phyloP scores from a whole-genome alignment of 2,113 vertebrate species.

The Sinocyclocheilus anophthalmus region DNA sequence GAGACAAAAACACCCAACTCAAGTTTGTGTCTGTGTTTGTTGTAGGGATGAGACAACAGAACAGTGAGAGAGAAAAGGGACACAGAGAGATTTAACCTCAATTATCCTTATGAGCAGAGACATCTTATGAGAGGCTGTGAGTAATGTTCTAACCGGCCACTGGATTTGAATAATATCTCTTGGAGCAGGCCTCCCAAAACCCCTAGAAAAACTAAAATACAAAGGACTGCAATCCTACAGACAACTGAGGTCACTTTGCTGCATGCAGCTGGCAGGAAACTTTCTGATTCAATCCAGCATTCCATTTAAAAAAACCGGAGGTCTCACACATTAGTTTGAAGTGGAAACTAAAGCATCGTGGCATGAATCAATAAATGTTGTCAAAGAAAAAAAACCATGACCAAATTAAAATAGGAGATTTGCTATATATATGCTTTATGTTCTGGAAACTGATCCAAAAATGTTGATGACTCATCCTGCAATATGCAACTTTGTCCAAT shows the following conservation, averaged over 20 bases:
- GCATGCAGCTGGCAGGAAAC: conserved; percentile 1
- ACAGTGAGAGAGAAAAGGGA: conserved; percentile 23
- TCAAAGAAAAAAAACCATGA: not conserved
- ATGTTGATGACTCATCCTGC: not conserved
- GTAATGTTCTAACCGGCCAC: conserved; percentile 37
- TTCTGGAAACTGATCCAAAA: not conserved
- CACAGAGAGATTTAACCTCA: conserved; percentile 33
- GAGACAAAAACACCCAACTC: conserved; percentile 37
- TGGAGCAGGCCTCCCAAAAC: not conserved
- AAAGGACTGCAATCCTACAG: not conserved
- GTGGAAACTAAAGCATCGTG: not conserved
- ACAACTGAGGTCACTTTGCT: conserved; percentile 3
- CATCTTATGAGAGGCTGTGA: conserved; percentile 35
- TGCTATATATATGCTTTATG: not conserved
- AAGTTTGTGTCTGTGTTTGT: conserved; percentile 29
- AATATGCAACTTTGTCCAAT: not conserved
- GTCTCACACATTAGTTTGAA: not conserved
- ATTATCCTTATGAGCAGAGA: conserved; percentile 45
- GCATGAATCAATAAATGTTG: not conserved
- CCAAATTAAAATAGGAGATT: not conserved
- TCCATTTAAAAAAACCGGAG: not conserved
- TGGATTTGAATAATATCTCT: conserved; percentile 44
- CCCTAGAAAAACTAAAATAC: not conserved
- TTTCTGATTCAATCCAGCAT: not conserved
- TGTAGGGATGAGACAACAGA: conserved; percentile 7